Evolutionary conservation across 2,113 vertebrate species (phyloP).

Genomic region (Muntiacus muntjak): DNA sequence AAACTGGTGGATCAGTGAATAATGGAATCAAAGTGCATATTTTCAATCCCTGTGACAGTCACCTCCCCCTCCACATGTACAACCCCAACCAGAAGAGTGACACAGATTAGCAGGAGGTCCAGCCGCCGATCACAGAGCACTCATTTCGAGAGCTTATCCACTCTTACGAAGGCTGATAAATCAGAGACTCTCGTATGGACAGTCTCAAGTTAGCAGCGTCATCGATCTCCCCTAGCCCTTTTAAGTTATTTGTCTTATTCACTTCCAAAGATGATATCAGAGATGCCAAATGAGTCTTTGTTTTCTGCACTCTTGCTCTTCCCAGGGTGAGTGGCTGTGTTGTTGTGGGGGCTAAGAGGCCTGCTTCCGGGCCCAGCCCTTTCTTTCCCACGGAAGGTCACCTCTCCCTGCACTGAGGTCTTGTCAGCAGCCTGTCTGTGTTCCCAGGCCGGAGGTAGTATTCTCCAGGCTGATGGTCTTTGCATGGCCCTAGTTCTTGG

Average conservation of each 20-base stretch:
- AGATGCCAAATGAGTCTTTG: slow-evolving; percentile 74
- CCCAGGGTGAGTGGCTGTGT: slow-evolving; percentile 27
- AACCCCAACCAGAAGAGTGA: background rate
- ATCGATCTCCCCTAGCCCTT: slow-evolving; percentile 70
- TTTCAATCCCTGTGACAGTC: slow-evolving; percentile 29
- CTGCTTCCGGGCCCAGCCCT: slow-evolving; percentile 20
- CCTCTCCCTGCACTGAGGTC: slow-evolving; percentile 28
- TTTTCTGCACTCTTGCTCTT: slow-evolving; percentile 42
- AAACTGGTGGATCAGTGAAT: background rate
- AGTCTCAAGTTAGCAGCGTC: slow-evolving; percentile 66
- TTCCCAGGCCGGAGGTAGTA: slow-evolving; percentile 16
- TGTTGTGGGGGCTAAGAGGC: slow-evolving; percentile 8
- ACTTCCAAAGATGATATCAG: slow-evolving; percentile 72
- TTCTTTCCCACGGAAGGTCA: slow-evolving; percentile 71
- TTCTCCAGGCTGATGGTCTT: slow-evolving; percentile 9
- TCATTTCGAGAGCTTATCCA: slow-evolving; percentile 68
- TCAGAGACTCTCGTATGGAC: slow-evolving; percentile 68
- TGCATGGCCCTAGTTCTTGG: background rate
- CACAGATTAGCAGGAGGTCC: slow-evolving; percentile 51
- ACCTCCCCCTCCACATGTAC: background rate
- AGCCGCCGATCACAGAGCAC: slow-evolving; percentile 50
- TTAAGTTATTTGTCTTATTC: slow-evolving; percentile 76
- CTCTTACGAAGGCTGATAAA: slow-evolving; percentile 72
- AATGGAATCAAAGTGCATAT: slow-evolving; percentile 48
- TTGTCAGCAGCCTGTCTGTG: slow-evolving; percentile 37